Base-by-base conservation (phyloP, 2,113 vertebrate genomes). In the Girardinichthys multiradiatus region DNA sequence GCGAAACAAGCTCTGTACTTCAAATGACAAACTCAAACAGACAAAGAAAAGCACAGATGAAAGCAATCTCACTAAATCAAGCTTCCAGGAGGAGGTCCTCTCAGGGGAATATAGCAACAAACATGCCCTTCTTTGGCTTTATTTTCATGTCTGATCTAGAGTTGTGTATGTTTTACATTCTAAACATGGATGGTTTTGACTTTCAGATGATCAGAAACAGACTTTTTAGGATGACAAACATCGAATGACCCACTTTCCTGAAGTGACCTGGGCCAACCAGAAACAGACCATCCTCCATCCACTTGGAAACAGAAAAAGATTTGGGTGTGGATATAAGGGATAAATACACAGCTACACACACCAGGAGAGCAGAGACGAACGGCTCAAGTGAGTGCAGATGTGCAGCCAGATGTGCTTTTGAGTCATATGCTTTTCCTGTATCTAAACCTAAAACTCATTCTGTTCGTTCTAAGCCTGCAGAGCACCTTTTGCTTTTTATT, bases 341-440 rank as follows among this genome's bases (percentile, higher is more conserved):
- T 81, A 76, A 76, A 85, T 39, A 77, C 48, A 73, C 73, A 73
- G 65, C 77, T 57, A 79, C 30, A 51, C 13, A 84, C 79, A 83
- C 27, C 66, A 75, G 69, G 54, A 73, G 42, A 82, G 48, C 54
- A 68, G 42, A 59, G 80, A 79, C 71, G 29, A 45, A 70, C 79
- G 65, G 70, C 64, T 72, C 79, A 82, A 90, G 75, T 89, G 81
- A 77, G 51, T 77, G 51, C 87, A 91, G 87, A 84, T 90, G 88
- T 81, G 72, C 15, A 65, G 75, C 86, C 88, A 92, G 89, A 92
- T 91, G 89, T 91, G 78, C 57, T 74, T 86, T 83, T 48, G 70
- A 85, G 80, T 76, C 77, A 75, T 81, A 77, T 74, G 71, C 83
- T 74, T 82, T 83, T 68, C 21, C 17, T 64, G 76, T 21, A 1